phyloP scores from a whole-genome alignment of 2,888 invertebrate species.

The Cacoxenus indagator region DNA sequence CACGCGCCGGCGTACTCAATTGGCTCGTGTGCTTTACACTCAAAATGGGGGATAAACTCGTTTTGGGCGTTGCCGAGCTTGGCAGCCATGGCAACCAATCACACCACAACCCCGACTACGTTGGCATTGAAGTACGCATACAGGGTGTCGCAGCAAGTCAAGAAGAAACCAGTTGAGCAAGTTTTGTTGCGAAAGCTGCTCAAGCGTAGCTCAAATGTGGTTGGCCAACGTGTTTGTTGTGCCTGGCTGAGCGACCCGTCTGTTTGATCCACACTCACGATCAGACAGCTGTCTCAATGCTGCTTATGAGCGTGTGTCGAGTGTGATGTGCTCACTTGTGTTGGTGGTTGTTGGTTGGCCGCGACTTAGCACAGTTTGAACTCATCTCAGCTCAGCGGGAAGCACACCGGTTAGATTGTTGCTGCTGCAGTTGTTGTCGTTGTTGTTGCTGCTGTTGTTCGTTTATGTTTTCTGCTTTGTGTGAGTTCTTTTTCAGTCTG shows the following conservation, averaged over 20 bases:
- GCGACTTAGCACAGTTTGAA: conserved; percentile 4
- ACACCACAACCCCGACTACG: conserved; percentile 42
- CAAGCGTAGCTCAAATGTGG: conserved; percentile 16
- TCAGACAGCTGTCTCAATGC: background rate
- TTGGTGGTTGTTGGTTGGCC: conserved; percentile 19
- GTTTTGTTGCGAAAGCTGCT: conserved; percentile 34
- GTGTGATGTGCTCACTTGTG: background rate
- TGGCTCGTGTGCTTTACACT: conserved; percentile 44
- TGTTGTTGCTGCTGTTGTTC: background rate
- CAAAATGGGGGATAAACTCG: conserved; percentile 61
- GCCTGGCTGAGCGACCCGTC: conserved; percentile 13
- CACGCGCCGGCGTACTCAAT: conserved; percentile 64
- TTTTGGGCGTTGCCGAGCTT: conserved; percentile 47
- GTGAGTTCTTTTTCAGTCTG: conserved; percentile 23
- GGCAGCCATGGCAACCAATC: conserved; percentile 60
- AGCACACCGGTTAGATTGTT: background rate
- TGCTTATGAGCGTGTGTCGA: background rate
- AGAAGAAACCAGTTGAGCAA: conserved; percentile 55
- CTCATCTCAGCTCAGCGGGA: conserved; percentile 8
- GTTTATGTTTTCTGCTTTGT: conserved; percentile 25
- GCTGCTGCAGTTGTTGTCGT: background rate
- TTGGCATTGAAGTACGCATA: conserved; percentile 21
- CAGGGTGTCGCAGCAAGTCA: conserved; percentile 36
- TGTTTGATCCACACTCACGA: conserved; percentile 22
- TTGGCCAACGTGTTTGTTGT: conserved; percentile 23